Percentiles rank a stretch among this genome's conserved stretches.
These are phyloP conservation scores for Ailurus styani DNA, from an alignment of 2,113 vertebrate genomes.

Conservation along the genomic window DNA sequence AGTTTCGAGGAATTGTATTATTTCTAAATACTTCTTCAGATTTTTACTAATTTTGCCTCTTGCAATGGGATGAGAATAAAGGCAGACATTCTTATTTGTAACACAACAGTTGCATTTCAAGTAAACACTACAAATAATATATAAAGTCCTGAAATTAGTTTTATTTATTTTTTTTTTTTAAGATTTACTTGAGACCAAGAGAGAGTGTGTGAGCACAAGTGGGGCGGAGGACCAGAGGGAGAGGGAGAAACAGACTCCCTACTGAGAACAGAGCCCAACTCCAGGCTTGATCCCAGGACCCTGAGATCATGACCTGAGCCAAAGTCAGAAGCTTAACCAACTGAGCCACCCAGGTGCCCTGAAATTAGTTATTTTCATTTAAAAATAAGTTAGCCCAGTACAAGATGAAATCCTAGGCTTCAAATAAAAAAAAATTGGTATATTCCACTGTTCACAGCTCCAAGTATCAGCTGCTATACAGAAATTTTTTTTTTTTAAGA, in stretches of 20 bases:
- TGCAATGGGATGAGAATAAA: not conserved
- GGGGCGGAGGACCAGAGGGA: not conserved
- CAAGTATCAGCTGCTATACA: not conserved
- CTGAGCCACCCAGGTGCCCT: not conserved
- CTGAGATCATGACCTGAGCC: not conserved
- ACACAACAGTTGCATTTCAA: not conserved
- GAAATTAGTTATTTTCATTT: not conserved
- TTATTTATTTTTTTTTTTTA: too few relatives aligned
- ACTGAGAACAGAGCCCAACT: not conserved
- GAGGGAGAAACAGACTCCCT: not conserved
- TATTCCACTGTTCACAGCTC: not conserved
- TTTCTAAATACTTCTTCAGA: conserved; percentile 11
- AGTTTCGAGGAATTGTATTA: not conserved
- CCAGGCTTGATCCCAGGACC: not conserved
- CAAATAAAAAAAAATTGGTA: not conserved
- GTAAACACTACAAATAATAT: not conserved
- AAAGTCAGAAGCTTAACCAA: not conserved
- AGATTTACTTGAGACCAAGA: not conserved
- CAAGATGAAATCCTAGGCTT: not conserved
- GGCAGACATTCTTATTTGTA: not conserved
- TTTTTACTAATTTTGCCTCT: not conserved
- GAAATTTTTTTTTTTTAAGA: not conserved
- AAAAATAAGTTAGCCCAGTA: not conserved
- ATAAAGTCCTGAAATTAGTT: not conserved
- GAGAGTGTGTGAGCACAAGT: not conserved